phyloP scores from a whole-genome alignment of 1,140 invertebrate genomes.

The Hyphantria cunea region DNA sequence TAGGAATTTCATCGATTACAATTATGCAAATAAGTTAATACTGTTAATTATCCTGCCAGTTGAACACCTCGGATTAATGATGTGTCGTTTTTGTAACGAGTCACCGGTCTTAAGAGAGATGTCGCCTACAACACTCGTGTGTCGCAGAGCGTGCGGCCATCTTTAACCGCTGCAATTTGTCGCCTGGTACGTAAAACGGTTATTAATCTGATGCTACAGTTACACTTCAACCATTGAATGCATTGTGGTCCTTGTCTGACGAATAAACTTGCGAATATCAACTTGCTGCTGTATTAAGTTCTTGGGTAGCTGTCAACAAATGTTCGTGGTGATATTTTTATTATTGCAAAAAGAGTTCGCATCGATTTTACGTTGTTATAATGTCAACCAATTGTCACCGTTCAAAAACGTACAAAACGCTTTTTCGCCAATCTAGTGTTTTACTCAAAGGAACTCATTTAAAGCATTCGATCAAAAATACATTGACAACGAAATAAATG shows the following conservation, averaged over 20 bases:
- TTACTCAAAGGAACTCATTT: constrained; percentile 39
- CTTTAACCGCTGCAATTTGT: constrained; percentile 66
- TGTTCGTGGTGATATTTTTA: constrained; percentile 43
- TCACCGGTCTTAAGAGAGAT: background rate
- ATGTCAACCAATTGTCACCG: constrained; percentile 35
- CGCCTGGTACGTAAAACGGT: constrained; percentile 59
- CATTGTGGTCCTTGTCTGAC: constrained; percentile 64
- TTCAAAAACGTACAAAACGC: constrained; percentile 28
- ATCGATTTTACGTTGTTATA: constrained; percentile 28
- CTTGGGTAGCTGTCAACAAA: constrained; percentile 40
- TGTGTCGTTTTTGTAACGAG: constrained; percentile 14
- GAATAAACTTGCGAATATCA: constrained; percentile 45
- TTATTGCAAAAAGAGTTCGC: constrained; percentile 44
- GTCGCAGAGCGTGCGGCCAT: constrained; percentile 21
- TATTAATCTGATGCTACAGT: constrained; percentile 68
- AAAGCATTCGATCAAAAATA: constrained; percentile 39
- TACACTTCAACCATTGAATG: constrained; percentile 60
- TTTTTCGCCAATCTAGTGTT: constrained; percentile 15
- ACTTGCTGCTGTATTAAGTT: constrained; percentile 44
- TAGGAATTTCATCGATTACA: constrained; percentile 62
- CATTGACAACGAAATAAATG: constrained; percentile 48
- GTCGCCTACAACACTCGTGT: background rate
- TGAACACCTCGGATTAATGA: constrained; percentile 21
- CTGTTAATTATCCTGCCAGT: constrained; percentile 21
- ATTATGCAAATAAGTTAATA: constrained; percentile 58